A percentile compares a stretch with the other conserved stretches of the same genome.
phyloP scores from a whole-genome alignment of 2,888 invertebrate species.

The Heteromurus nitidus region DNA sequence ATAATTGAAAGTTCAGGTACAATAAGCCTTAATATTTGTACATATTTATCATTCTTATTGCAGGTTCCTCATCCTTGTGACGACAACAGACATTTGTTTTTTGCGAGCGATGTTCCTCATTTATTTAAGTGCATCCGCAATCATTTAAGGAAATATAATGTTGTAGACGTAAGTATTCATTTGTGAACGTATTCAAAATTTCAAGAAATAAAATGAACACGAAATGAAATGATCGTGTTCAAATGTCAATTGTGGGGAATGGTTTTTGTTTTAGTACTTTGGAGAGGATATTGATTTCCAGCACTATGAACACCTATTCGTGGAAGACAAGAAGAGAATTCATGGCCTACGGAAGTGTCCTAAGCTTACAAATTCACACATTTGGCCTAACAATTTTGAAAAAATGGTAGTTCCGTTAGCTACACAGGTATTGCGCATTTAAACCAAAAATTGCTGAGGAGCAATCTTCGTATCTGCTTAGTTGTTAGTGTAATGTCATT shows the following conservation, averaged over 20 bases:
- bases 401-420: slow-evolving; percentile 30
- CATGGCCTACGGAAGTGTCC: slow-evolving; percentile 34
- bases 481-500: too few species aligned
- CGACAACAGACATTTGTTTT: slow-evolving; percentile 13
- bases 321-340: background rate
- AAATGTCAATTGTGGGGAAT: background rate
- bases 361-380: slow-evolving; percentile 22
- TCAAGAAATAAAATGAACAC: too few species aligned
- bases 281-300: slow-evolving; percentile 13
- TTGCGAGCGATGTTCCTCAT: slow-evolving; percentile 42
- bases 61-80: slow-evolving; percentile 49
- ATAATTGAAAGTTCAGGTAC: too few species aligned
- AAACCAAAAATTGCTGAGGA: background rate
- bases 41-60: too few species aligned
- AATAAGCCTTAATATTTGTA: too few species aligned
- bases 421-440: background rate
- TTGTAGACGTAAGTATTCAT: too few species aligned
- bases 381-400: slow-evolving; percentile 49
- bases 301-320: too few species aligned
- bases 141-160: slow-evolving; percentile 34
- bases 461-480: background rate
- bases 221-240: too few species aligned
- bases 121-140: slow-evolving; percentile 54
- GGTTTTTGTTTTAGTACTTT: slow-evolving; percentile 28
- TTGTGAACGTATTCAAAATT: too few species aligned